Base-by-base conservation (phyloP, 2,113 vertebrate species). In the Microcebus murinus region DNA sequence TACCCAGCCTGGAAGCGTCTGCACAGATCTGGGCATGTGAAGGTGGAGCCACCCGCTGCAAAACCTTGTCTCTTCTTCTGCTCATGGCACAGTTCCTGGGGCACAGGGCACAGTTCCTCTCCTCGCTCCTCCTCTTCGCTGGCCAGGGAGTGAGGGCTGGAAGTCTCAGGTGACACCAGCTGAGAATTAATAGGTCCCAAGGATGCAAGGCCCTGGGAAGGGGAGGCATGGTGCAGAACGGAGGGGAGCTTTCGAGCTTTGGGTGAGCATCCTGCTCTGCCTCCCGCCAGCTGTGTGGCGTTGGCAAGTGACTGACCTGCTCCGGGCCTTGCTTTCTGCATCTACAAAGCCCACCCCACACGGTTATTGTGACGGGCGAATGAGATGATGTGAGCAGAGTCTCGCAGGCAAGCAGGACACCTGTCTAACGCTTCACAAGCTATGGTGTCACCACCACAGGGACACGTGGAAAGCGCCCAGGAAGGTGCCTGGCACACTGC, bases 41-140 rank as follows among this genome's bases (percentile, higher is more conserved):
- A 42, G 20, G 27, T 2, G 5, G 48, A 52, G 34, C 8, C 2
- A 0, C 17, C 18, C 1, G 4, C 50, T 0, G 2, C 61, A 59
- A 6, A 79, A 36, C 20, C 6, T 8, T 55, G 14, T 59, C 31
- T n/a, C 45, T 48, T 34, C 15, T 42, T 68, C 68, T 65, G 63
- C 36, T 89, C 59, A 27, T 73, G 77, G 31, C 34, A 50, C 50
- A 31, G 31, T 55, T 61, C 34, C 12, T 4, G 34, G 0, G 50
- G 42, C 9, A 17, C 1, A 14, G 0, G 3, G 29, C 45, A 52
- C 31, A 6, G 9, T 0, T 73, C 57, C 74, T 80, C 23, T 57
- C 29, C 3, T 6, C 0, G 52, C 25, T 52, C 70, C 39, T 5
- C 11, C 29, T 80, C 63, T 39, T 88, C 17, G 17, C 0, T 11